Base-by-base conservation (phyloP, 1,140 invertebrate species). In the Bombus vancouverensis region DNA sequence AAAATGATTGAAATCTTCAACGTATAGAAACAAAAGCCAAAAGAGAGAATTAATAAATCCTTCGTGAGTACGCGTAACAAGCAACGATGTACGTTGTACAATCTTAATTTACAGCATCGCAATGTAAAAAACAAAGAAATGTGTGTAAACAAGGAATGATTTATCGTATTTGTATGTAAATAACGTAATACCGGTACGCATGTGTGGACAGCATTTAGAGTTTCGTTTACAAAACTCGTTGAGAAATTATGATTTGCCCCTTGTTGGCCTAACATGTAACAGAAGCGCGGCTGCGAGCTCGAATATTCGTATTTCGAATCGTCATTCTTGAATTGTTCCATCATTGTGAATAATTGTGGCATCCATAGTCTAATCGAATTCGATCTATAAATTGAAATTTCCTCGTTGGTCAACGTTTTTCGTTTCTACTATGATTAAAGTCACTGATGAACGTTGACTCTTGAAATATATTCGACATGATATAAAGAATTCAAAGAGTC, bases 291-390 rank as follows among this genome's bases (percentile, higher is more conserved):
- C 5, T 86, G 86, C 28, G 72, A 78, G 25, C 71, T 77, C 0
- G 47, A 66, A 28, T 70, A 62, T 1, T 83, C 62, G 0, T 44
- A 15, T 22, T 83, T 77, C n/a, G 86, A 81, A 82, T 93, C 87
- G 32, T 39, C 86, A 9, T 74, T 72, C 78, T 93, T 92, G 81
- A 94, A 94, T 15, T 91, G 92, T 87, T 94, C 93, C 39, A 95
- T 93, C 92, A 94, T 94, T 0, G 93, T 88, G 57, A 95, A 95
- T 9, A 95, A 75, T 79, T 95, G 94, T 3, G 94, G 94, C 94
- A 95, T 93, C 94, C 94, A 95, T 37, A 95, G 89, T 74, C 93
- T 91, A 8, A 95, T 81, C 4, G 94, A 93, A 75, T 94, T 95
- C 5, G 93, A 94, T 37, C 94, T 95, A 80, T n/a, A 59, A 39